These are phyloP conservation scores for Pollenia amentaria DNA, from an alignment of 2,888 invertebrate species.

Conservation along the genomic window DNA sequence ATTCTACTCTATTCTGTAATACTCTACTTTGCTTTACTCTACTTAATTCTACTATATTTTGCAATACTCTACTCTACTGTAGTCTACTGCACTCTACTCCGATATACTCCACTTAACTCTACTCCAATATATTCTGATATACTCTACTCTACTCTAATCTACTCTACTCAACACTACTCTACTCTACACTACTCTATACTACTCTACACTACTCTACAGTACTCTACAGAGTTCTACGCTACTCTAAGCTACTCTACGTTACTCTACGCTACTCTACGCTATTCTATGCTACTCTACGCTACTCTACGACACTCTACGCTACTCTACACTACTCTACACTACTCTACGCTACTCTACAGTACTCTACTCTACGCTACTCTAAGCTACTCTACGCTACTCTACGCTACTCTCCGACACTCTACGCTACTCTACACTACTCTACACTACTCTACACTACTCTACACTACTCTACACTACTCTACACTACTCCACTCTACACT, in stretches of 20 bases:
- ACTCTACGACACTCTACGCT: neutral
- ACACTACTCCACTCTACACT: neutral
- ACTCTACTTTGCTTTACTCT: neutral
- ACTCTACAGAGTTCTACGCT: too few relatives aligned
- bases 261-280: too few relatives aligned
- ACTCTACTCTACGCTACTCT: neutral
- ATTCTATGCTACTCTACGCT: neutral
- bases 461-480: neutral
- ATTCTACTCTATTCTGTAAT: neutral
- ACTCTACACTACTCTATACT: too few relatives aligned
- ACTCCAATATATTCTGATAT: neutral
- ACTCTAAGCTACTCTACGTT: too few relatives aligned
- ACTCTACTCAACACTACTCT: neutral
- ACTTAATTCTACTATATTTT: neutral
- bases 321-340: neutral
- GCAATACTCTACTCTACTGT: neutral
- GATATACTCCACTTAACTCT: neutral
- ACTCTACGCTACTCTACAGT: neutral
- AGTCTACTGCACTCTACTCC: neutral
- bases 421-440: neutral
- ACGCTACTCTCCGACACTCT: neutral
- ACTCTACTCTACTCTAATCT: constrained; percentile 1
- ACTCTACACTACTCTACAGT: too few relatives aligned
- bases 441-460: neutral
- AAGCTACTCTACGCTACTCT: neutral